Evolutionary conservation across 2,797 vertebrate genomes (phyloP).

Genomic region (Paratrypauchen microcephalus): DNA sequence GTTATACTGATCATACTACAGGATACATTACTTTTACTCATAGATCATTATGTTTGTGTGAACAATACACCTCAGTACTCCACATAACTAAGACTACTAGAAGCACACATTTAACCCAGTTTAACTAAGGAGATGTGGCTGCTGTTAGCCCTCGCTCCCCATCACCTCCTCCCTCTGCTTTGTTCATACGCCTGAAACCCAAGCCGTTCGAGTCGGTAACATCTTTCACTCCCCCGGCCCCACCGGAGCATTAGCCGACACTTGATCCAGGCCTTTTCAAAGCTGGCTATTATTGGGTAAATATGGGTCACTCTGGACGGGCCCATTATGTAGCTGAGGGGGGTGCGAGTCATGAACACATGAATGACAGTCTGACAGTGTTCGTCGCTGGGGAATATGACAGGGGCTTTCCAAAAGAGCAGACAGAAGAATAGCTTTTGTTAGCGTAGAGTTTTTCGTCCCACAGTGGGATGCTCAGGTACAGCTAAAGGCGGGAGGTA

Average conservation of each 20-base stretch:
- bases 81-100: slow-evolving; percentile 10
- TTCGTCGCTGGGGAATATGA: slow-evolving; percentile 38
- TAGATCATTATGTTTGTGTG: not conserved
- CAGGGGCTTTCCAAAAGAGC: slow-evolving; percentile 39
- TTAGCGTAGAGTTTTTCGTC: not conserved
- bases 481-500: not conserved
- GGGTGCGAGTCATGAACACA: slow-evolving; percentile 69
- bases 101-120: slow-evolving; percentile 11
- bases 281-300: slow-evolving; percentile 81
- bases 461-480: slow-evolving; percentile 1
- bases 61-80: not conserved
- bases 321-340: slow-evolving; percentile 70
- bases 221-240: slow-evolving; percentile 80
- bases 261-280: slow-evolving; percentile 76
- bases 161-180: slow-evolving; percentile 58
- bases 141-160: slow-evolving; percentile 1
- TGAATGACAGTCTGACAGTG: slow-evolving; percentile 60
- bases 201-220: slow-evolving; percentile 73
- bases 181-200: slow-evolving; percentile 76
- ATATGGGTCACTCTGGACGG: slow-evolving; percentile 79
- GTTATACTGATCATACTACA: not conserved
- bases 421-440: slow-evolving; percentile 18
- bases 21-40: not conserved
- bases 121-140: slow-evolving; percentile 31
- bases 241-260: slow-evolving; percentile 79